Conservation (phyloP, 2,888 invertebrate species). For the Galerucella pusilla region DNA sequence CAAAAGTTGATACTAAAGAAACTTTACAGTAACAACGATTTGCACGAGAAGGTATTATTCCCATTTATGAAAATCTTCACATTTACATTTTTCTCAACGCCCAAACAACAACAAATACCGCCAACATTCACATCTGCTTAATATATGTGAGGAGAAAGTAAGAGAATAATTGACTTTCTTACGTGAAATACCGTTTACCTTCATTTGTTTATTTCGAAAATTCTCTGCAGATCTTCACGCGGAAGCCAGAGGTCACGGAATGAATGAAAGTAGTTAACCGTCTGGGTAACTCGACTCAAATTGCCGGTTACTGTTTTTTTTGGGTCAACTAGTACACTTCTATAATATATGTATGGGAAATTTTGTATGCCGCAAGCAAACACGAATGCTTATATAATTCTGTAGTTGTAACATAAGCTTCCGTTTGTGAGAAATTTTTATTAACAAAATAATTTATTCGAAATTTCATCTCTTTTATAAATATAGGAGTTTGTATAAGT, state of each 20-base stretch:
- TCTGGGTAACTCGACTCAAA: background rate
- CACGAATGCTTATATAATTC: no score
- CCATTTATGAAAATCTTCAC: background rate
- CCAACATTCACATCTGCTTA: slow-evolving; percentile 29
- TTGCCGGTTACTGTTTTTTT: slow-evolving; percentile 1
- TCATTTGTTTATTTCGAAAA: slow-evolving; percentile 29
- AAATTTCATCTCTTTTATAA: no score
- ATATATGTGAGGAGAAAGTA: slow-evolving; percentile 38
- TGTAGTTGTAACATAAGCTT: no score
- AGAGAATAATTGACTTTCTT: slow-evolving; percentile 33
- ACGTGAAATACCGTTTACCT: slow-evolving; percentile 31
- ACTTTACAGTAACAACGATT: no score
- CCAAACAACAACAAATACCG: background rate
- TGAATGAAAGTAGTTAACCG: slow-evolving; percentile 37
- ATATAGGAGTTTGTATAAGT: no score
- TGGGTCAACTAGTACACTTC: slow-evolving; percentile 15
- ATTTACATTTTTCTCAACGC: background rate
- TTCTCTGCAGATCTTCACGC: slow-evolving; percentile 26
- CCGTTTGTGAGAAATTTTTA: no score
- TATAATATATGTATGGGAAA: background rate
- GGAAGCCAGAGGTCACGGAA: slow-evolving; percentile 37
- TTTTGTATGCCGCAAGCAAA: no score
- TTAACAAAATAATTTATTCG: no score
- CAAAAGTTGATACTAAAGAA: no score
- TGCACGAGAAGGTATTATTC: background rate